Base-by-base conservation (phyloP, 2,888 invertebrate species). In the Tinea pellionella region DNA sequence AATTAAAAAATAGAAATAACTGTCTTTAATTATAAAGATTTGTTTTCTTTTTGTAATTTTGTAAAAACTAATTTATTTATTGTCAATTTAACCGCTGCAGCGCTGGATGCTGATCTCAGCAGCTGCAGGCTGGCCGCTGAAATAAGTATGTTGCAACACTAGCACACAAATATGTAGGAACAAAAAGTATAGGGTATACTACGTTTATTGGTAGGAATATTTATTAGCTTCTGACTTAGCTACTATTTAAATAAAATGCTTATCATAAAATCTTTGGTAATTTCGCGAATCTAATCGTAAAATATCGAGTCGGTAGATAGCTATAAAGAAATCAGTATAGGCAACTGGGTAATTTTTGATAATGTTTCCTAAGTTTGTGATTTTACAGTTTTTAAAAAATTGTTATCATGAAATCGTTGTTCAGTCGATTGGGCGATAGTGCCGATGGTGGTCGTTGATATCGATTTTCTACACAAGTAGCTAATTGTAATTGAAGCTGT, bases 371-470 rank as follows among this genome's bases (percentile, higher is more conserved):
- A 2, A 15, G n/a, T n/a, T 9, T 16, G 53, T 53, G 53, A 53
- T 53, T 53, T 78, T 69, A 72, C 74, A 71, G 69, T 69, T 70
- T 70, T 18, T 19, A 47, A 59, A 57, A 18, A 43, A 9, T 15
- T 41, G 55, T 79, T 80, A 83, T 86, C 83, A 72, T 67, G 65
- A 74, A 80, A 79, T 78, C 79, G 75, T 69, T 77, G 75, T 84
- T 81, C 81, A 85, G 84, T 85, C 82, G 78, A 85, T 84, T 64
- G 72, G 61, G 67, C 75, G 85, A 87, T 87, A 83, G 82, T 74
- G 67, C 65, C 62, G 67, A 68, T 64, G 74, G 66, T 70, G 81
- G 84, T 58, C 24, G 59, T 37, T 59, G 59, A 59, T 59, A 59
- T 12, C 15, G 59, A 43, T 15, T 24, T 24, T 24, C 4, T 18